These are phyloP conservation scores for Oscheius sp. DNA, from an alignment of 2,888 invertebrate genomes.

Conservation along the genomic window DNA sequence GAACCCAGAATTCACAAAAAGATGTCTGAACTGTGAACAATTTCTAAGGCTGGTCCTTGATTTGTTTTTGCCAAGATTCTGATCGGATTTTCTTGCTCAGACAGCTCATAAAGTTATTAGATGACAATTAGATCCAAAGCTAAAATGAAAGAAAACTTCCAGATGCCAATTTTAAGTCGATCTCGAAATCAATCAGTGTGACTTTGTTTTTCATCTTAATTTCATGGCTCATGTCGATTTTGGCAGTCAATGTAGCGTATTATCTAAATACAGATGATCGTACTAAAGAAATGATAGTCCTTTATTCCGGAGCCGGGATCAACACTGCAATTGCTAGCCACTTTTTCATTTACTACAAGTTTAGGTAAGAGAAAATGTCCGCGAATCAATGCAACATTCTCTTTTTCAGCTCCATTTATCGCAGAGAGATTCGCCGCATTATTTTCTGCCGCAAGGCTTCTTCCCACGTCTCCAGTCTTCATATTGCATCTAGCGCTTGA, in stretches of 20 bases:
- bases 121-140: not conserved
- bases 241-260: not conserved
- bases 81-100: too few species aligned
- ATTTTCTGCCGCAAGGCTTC: not conserved
- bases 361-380: too few species aligned
- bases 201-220: not conserved
- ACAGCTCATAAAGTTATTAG: not conserved
- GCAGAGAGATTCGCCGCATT: not conserved
- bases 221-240: not conserved
- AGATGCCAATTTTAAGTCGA: not conserved
- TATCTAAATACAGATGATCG: not conserved
- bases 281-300: not conserved
- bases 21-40: not conserved
- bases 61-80: not conserved
- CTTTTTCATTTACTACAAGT: not conserved
- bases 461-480: too few species aligned
- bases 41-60: not conserved
- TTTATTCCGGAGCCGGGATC: too few species aligned
- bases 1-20: not conserved
- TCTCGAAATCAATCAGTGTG: not conserved
- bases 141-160: not conserved
- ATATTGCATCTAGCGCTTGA: not conserved
- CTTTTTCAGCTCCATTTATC: not conserved
- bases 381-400: too few species aligned
- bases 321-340: slow-evolving; percentile 7